phyloP scores from a whole-genome alignment of 2,888 invertebrate genomes.

The Limnephilus auricula region DNA sequence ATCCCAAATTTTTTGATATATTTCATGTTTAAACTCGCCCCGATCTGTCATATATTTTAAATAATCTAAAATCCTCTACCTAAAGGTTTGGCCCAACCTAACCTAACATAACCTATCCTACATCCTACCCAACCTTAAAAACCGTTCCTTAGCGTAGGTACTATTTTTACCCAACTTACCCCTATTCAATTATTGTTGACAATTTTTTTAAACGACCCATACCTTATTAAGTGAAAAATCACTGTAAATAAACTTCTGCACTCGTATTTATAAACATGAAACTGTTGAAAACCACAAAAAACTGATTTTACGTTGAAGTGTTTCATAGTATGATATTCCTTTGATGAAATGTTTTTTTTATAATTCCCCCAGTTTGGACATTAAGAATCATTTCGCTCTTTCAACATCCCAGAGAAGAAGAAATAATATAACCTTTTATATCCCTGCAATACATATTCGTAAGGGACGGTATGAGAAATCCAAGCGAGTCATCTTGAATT shows the following conservation, averaged over 20 bases:
- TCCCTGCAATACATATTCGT: not conserved
- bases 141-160: not conserved
- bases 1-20: not conserved
- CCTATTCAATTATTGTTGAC: not conserved
- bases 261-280: slow-evolving; percentile 9
- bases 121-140: not conserved
- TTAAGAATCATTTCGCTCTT: not conserved
- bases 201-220: not conserved
- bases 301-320: not conserved
- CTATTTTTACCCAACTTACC: not conserved
- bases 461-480: not conserved
- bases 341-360: not conserved
- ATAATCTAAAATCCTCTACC: not conserved
- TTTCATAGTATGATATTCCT: not conserved
- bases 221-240: not conserved
- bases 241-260: slow-evolving; percentile 25
- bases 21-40: not conserved
- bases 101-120: not conserved
- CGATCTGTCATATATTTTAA: not conserved
- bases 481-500: slow-evolving; percentile 35
- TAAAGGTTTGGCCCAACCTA: not conserved
- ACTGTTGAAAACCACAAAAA: not conserved
- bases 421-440: not conserved
- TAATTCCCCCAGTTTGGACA: not conserved
- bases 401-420: too few species aligned